phyloP scores from a whole-genome alignment of 2,888 invertebrate genomes.

The Thecocarcelia acutangulata region DNA sequence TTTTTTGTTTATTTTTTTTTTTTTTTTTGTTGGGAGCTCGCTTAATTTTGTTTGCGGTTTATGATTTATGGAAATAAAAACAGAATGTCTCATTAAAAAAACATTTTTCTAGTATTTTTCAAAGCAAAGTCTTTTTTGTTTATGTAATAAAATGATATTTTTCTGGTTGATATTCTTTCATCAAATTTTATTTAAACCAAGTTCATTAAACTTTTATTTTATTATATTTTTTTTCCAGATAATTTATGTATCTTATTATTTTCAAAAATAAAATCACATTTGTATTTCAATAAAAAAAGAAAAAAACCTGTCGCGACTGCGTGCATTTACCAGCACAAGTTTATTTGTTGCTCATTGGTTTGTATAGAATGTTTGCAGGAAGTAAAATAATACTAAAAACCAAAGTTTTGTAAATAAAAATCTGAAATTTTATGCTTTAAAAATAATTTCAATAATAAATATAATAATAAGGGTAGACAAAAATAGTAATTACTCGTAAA shows the following conservation, averaged over 20 bases:
- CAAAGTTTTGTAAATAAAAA: constrained; percentile 24
- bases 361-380: constrained; percentile 29
- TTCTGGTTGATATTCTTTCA: background rate
- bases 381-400: constrained; percentile 29
- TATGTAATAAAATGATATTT: background rate
- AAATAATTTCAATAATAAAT: constrained; percentile 24
- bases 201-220: constrained; percentile 45
- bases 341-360: background rate
- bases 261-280: constrained; percentile 15
- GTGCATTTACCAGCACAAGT: constrained; percentile 12
- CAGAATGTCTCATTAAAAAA: too few relatives aligned
- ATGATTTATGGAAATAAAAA: too few relatives aligned
- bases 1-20: too few relatives aligned
- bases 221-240: too few relatives aligned
- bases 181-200: constrained; percentile 8
- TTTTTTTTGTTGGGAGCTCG: too few relatives aligned
- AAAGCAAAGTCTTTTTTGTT: background rate
- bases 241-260: constrained; percentile 20
- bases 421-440: constrained; percentile 24
- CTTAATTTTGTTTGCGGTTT: too few relatives aligned
- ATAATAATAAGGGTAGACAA: too few relatives aligned
- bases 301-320: constrained; percentile 29
- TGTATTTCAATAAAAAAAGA: background rate
- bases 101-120: background rate
- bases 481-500: too few relatives aligned